Evolutionary conservation across 1,140 invertebrate genomes (phyloP).

Genomic region (Neuroterus valhalla): DNA sequence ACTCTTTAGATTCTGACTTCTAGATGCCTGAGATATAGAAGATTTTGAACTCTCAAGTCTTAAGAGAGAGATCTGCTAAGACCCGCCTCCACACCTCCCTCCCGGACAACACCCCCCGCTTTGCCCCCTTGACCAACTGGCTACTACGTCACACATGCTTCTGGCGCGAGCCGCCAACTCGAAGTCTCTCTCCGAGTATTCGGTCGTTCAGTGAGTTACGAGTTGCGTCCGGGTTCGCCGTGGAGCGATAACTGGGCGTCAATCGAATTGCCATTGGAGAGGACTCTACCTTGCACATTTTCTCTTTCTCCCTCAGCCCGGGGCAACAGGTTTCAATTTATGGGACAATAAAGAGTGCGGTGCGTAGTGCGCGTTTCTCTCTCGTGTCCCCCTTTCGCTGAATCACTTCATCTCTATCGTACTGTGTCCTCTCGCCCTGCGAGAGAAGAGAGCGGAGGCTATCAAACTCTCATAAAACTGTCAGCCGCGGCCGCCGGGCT

Average conservation of each 20-base stretch:
- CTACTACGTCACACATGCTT: constrained; percentile 67
- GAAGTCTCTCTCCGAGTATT: constrained; percentile 51
- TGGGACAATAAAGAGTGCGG: constrained; percentile 74
- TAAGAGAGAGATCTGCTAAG: constrained; percentile 44
- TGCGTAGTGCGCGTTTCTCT: constrained; percentile 70
- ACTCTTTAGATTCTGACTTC: background rate
- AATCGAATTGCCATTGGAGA: constrained; percentile 59
- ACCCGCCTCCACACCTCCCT: constrained; percentile 62
- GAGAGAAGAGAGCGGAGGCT: constrained; percentile 63
- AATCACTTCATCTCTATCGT: constrained; percentile 48
- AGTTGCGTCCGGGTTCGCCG: constrained; percentile 65
- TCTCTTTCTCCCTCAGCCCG: constrained; percentile 52
- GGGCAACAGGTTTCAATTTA: constrained; percentile 76
- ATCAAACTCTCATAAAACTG: constrained; percentile 77
- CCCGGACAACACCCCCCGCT: constrained; percentile 38
- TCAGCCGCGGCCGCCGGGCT: constrained; percentile 69
- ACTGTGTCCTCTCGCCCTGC: constrained; percentile 51
- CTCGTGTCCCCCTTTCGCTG: constrained; percentile 49
- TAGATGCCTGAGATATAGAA: background rate
- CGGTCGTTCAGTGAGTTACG: constrained; percentile 64
- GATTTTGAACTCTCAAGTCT: background rate
- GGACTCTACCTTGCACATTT: constrained; percentile 46
- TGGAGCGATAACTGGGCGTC: constrained; percentile 61
- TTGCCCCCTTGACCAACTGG: constrained; percentile 61
- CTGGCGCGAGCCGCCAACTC: constrained; percentile 61